These are phyloP conservation scores for Nibea albiflora DNA, from an alignment of 2,113 vertebrate species.

Conservation along the genomic window DNA sequence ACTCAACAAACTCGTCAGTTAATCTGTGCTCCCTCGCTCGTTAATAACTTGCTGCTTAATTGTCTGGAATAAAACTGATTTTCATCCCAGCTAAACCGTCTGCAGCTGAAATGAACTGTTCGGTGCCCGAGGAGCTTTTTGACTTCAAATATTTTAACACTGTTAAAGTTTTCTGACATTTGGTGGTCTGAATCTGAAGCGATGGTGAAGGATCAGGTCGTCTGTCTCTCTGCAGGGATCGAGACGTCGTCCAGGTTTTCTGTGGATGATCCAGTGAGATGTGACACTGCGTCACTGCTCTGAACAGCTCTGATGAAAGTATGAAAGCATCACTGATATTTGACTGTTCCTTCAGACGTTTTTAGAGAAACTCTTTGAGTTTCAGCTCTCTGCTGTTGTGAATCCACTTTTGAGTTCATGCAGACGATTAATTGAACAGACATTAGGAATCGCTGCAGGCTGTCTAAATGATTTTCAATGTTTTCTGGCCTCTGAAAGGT, in stretches of 20 bases:
- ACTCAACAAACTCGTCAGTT: background rate
- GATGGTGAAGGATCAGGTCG: too few relatives aligned
- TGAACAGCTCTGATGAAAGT: too few relatives aligned
- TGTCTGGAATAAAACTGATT: background rate
- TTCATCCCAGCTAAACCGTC: background rate
- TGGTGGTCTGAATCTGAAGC: background rate
- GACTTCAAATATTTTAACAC: background rate
- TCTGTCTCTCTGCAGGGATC: too few relatives aligned
- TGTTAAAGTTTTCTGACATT: background rate
- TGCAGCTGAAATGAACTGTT: background rate
- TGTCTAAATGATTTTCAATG: constrained; percentile 15
- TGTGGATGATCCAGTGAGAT: too few relatives aligned
- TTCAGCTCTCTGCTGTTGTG: background rate
- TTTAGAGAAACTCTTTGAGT: too few relatives aligned
- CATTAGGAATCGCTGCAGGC: background rate
- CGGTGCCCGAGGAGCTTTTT: background rate
- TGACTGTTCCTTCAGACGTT: too few relatives aligned
- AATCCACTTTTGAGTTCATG: background rate
- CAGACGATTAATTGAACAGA: constrained; percentile 2
- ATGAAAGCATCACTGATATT: too few relatives aligned
- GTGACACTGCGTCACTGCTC: too few relatives aligned
- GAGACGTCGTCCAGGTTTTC: too few relatives aligned
- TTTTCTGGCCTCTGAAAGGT: background rate
- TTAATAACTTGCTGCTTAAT: background rate
- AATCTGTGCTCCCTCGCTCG: too few relatives aligned